Conservation (phyloP, 2,113 vertebrate species). For the Boleophthalmus pectinirostris region DNA sequence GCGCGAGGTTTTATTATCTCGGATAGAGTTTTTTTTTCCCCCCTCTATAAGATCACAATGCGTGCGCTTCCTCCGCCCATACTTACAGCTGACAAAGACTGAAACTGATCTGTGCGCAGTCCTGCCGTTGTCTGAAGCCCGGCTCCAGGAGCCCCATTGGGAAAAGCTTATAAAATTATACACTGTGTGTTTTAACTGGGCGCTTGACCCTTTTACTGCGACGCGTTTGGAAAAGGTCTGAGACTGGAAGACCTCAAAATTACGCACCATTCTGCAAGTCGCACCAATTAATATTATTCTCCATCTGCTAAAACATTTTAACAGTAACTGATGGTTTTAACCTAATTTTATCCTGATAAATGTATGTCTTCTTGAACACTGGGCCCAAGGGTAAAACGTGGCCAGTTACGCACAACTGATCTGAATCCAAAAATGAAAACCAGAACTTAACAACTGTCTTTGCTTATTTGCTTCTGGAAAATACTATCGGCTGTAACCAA, state of each 20-base stretch:
- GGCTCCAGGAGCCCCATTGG: constrained; percentile 65
- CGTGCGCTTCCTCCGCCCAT: constrained; percentile 78
- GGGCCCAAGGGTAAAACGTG: not conserved
- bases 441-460: too few relatives aligned
- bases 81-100: constrained; percentile 75
- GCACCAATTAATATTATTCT: not conserved
- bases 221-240: constrained; percentile 2
- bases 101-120: constrained; percentile 70
- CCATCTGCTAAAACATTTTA: too few relatives aligned
- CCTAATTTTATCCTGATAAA: too few relatives aligned
- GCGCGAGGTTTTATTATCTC: constrained; percentile 70
- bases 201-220: constrained; percentile 58
- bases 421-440: too few relatives aligned
- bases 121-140: constrained; percentile 64
- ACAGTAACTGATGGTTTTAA: too few relatives aligned
- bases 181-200: constrained; percentile 68
- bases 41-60: constrained; percentile 80
- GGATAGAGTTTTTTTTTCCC: constrained; percentile 75
- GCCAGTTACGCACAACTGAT: not conserved
- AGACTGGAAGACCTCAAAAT: not conserved
- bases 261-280: not conserved
- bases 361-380: too few relatives aligned
- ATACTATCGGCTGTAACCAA: too few relatives aligned
- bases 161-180: constrained; percentile 69
- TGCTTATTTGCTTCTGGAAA: too few relatives aligned